Evolutionary conservation across 1,140 invertebrate genomes (phyloP).

Genomic region (Zaprionus kolodkinae): DNA sequence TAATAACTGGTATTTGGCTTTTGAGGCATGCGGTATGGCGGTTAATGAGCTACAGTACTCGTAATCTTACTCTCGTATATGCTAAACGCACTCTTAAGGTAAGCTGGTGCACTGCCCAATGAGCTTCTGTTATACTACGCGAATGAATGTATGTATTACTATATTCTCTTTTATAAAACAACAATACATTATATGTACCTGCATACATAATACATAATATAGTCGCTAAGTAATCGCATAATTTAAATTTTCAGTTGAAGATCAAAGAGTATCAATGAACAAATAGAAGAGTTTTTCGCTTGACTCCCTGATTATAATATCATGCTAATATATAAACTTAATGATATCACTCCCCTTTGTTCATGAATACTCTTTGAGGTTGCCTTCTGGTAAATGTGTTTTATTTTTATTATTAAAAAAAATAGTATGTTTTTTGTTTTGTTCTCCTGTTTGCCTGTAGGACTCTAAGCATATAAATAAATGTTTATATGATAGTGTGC

Average conservation of each 20-base stretch:
- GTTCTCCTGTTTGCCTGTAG: slow-evolving; percentile 63
- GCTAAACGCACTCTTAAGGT: slow-evolving; percentile 80
- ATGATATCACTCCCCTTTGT: background rate
- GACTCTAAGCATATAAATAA: slow-evolving; percentile 26
- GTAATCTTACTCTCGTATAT: slow-evolving; percentile 44
- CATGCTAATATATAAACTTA: background rate
- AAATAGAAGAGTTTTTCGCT: background rate
- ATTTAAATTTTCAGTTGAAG: slow-evolving; percentile 17
- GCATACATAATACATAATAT: slow-evolving; percentile 6
- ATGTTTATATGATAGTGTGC: slow-evolving; percentile 55
- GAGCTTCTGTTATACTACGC: slow-evolving; percentile 64
- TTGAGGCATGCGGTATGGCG: slow-evolving; percentile 80
- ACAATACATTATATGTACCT: slow-evolving; percentile 10
- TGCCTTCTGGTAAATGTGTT: background rate
- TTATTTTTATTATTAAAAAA: slow-evolving; percentile 53
- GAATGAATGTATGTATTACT: slow-evolving; percentile 16
- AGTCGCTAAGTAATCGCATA: slow-evolving; percentile 39
- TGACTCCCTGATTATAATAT: no score
- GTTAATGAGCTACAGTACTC: slow-evolving; percentile 60
- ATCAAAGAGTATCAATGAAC: background rate
- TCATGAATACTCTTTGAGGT: background rate
- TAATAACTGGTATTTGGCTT: slow-evolving; percentile 74
- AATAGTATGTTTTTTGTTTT: background rate
- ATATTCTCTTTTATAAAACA: slow-evolving; percentile 9
- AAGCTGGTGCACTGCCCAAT: slow-evolving; percentile 78